Base-by-base conservation (phyloP, 2,113 vertebrate species). In the Chionis minor region DNA sequence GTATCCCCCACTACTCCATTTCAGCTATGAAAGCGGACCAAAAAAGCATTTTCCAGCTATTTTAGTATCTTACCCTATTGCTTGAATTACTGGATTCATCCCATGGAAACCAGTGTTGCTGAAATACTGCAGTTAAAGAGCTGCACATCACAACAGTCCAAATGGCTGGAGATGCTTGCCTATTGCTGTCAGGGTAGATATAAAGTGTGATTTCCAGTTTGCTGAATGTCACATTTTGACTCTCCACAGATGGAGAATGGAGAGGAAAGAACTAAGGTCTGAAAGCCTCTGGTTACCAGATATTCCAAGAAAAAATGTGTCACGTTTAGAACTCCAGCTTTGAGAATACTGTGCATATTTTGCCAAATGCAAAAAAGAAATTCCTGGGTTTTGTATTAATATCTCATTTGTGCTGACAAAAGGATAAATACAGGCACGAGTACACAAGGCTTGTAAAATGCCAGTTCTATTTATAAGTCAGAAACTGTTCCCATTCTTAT, bases 361-460 rank as follows among this genome's bases (percentile, higher is more conserved):
- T 96, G 74, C 89, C 66, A 92, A 96, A 92, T 92, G 52, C 44
- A 54, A 81, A 83, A 93, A 94, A 94, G 51, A 94, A 92, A 79
- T 84, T 83, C 65, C 72, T 35, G 8, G 49, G 33, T 90, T 96
- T 96, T 84, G 33, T 93, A 22, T 55, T 33, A 96, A 84, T 94
- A 79, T 86, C 88, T 95, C 88, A 94, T 97, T 97, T 96, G 42
- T 95, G 82, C 94, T 96, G 96, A 97, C 95, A 93, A 96, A 97
- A 92, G 83, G 73, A 94, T 95, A 97, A 97, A 92, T 74, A 74
- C n/a, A 94, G 71, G 51, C 73, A 77, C 26, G 21, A 95, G 90
- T 81, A 85, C 52, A 91, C 47, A 91, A 93, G 55, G 83, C 90
- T 92, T 97, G 93, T 87, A 81, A 92, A 96, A 81, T 91, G 84